Conservation (phyloP, 2,888 invertebrate species). For the Melipona beecheii region DNA sequence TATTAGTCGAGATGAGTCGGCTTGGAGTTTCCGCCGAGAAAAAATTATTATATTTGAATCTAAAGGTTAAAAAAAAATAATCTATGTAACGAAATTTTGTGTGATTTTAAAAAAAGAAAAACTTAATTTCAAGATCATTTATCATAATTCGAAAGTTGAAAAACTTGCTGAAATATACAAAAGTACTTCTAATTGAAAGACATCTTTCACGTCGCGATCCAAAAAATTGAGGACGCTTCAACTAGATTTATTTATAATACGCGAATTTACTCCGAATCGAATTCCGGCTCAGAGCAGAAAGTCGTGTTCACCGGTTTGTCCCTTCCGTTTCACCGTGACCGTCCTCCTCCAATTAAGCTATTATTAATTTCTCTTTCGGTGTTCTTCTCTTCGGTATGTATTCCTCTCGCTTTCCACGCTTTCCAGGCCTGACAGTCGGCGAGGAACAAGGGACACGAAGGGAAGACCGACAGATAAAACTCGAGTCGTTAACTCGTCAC, state of each 20-base stretch:
- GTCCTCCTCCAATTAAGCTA: slow-evolving; percentile 40
- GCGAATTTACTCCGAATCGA: background rate
- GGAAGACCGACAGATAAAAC: slow-evolving; percentile 76
- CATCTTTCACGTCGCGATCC: too few species aligned
- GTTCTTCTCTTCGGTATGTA: slow-evolving; percentile 16
- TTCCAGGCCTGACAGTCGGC: slow-evolving; percentile 34
- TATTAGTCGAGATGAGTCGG: too few species aligned
- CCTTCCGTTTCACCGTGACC: background rate
- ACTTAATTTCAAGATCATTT: background rate
- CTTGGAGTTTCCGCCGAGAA: too few species aligned
- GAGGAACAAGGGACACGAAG: slow-evolving; percentile 43
- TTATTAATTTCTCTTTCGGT: slow-evolving; percentile 47
- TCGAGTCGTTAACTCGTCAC: slow-evolving; percentile 82
- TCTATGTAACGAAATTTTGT: background rate
- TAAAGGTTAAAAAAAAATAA: background rate
- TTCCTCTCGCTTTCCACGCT: slow-evolving; percentile 36
- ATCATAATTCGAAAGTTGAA: background rate
- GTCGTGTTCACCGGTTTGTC: slow-evolving; percentile 28
- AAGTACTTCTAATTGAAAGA: too few species aligned
- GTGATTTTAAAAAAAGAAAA: background rate
- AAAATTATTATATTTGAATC: background rate
- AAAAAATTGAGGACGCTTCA: too few species aligned
- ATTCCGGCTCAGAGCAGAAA: background rate
- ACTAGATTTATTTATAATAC: background rate
- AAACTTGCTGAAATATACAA: too few species aligned